A percentile compares a stretch with the other conserved stretches of the same genome.
phyloP scores from a whole-genome alignment of 2,888 invertebrate species.

The Xanthia togata region DNA sequence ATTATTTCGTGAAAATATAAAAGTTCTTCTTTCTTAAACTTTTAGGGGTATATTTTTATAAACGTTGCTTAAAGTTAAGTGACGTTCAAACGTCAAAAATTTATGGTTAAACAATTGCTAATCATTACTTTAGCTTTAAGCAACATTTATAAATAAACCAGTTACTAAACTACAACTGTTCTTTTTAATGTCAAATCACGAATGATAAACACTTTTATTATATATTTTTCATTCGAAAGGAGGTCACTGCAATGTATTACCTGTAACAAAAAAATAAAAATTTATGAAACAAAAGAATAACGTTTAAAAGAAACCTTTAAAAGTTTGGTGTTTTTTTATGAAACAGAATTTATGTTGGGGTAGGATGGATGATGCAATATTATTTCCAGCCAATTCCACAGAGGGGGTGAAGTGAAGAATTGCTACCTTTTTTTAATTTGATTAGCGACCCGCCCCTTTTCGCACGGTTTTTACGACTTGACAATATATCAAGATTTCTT shows the following conservation, averaged over 20 bases:
- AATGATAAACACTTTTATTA: conserved; percentile 17
- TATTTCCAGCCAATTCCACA: neutral
- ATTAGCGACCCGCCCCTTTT: neutral
- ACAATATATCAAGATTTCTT: neutral
- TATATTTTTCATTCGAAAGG: conserved; percentile 2
- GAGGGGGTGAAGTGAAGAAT: conserved; percentile 7
- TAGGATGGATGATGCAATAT: conserved; percentile 15
- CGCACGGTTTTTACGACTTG: neutral
- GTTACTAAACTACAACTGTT: neutral
- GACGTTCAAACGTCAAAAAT: too few relatives aligned
- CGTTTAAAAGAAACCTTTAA: neutral
- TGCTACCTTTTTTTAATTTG: neutral
- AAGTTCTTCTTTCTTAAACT: neutral
- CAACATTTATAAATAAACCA: too few relatives aligned
- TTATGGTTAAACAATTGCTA: too few relatives aligned
- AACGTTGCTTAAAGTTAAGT: too few relatives aligned
- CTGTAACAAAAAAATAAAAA: conserved; percentile 47
- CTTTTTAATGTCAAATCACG: conserved; percentile 33
- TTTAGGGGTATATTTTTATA: too few relatives aligned
- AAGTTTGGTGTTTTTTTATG: conserved; percentile 16
- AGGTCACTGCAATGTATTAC: conserved; percentile 55
- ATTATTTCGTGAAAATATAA: conserved; percentile 3
- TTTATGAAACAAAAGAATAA: conserved; percentile 26
- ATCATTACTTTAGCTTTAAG: too few relatives aligned
- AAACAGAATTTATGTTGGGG: conserved; percentile 14